Percentiles rank a stretch among this genome's conserved stretches.
Conservation (phyloP, 2,113 vertebrate species). For the Pachypanchax playfairii region DNA sequence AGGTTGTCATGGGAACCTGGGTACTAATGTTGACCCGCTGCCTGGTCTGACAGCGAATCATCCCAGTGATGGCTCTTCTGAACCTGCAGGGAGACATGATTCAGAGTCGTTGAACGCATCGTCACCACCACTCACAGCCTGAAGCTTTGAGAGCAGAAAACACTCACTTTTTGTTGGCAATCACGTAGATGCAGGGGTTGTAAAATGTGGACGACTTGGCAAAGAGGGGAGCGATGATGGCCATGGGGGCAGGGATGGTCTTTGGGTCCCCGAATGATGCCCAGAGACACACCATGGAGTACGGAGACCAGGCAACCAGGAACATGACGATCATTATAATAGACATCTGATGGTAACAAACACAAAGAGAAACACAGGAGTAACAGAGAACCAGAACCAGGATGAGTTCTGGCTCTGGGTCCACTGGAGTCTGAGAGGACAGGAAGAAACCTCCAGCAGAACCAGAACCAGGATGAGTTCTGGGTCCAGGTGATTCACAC, state of each 20-base stretch:
- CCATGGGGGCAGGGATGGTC: slow-evolving; percentile 90
- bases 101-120: too few relatives aligned
- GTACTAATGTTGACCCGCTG: slow-evolving; percentile 85
- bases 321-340: slow-evolving; percentile 96
- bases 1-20: slow-evolving; percentile 85
- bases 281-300: slow-evolving; percentile 95
- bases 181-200: slow-evolving; percentile 96
- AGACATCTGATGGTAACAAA: slow-evolving; percentile 88
- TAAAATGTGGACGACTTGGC: slow-evolving; percentile 99
- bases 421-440: too few relatives aligned
- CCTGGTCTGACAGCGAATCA: slow-evolving; percentile 89
- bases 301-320: slow-evolving; percentile 96
- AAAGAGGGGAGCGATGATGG: slow-evolving; percentile 95
- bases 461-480: too few relatives aligned
- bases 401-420: too few relatives aligned
- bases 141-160: not conserved
- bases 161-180: slow-evolving; percentile 95
- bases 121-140: not conserved
- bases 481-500: too few relatives aligned
- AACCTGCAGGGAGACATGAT: slow-evolving; percentile 78
- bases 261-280: slow-evolving; percentile 92
- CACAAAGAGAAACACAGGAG: slow-evolving; percentile 10
- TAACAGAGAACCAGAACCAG: too few relatives aligned
- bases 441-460: too few relatives aligned
- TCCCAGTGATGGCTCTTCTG: slow-evolving; percentile 88